Percentiles rank a stretch among this genome's conserved stretches.
phyloP scores from a whole-genome alignment of 2,797 vertebrate genomes.

The Toxotes lorentzi region DNA sequence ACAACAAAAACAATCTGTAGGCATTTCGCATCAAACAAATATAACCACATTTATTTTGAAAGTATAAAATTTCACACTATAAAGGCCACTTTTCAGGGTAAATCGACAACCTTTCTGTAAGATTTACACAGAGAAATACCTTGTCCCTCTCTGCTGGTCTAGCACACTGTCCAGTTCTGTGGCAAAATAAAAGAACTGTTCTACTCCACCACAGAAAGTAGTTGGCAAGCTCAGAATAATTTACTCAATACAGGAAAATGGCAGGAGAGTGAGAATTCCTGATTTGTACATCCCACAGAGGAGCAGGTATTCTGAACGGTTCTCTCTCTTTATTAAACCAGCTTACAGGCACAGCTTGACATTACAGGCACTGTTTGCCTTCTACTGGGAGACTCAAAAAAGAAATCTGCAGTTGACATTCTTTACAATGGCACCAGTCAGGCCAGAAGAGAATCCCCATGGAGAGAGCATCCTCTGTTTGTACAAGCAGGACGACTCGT shows the following conservation, averaged over 20 bases:
- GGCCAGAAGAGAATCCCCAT: constrained; percentile 68
- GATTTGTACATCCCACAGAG: constrained; percentile 82
- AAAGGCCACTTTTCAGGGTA: constrained; percentile 91
- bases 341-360: constrained; percentile 87
- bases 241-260: constrained; percentile 84
- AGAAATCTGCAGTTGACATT: constrained; percentile 85
- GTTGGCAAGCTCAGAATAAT: constrained; percentile 86
- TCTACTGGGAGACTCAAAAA: constrained; percentile 79
- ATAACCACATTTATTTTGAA: constrained; percentile 91
- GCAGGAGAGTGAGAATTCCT: constrained; percentile 84
- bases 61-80: constrained; percentile 92
- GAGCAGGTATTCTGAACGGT: constrained; percentile 76
- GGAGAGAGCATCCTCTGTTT: constrained; percentile 74
- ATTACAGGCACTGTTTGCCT: constrained; percentile 87
- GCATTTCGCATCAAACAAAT: constrained; percentile 85
- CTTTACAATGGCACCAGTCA: constrained; percentile 85
- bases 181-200: constrained; percentile 80
- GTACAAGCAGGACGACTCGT: constrained; percentile 51
- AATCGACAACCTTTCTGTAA: constrained; percentile 83
- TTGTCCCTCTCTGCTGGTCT: constrained; percentile 80
- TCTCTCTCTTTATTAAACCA: constrained; percentile 75
- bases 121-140: constrained; percentile 85
- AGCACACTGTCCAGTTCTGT: constrained; percentile 80
- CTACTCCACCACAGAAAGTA: constrained; percentile 85
- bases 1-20: constrained; percentile 52